Conservation (phyloP, 2,113 vertebrate genomes). For the Trinectes maculatus region DNA sequence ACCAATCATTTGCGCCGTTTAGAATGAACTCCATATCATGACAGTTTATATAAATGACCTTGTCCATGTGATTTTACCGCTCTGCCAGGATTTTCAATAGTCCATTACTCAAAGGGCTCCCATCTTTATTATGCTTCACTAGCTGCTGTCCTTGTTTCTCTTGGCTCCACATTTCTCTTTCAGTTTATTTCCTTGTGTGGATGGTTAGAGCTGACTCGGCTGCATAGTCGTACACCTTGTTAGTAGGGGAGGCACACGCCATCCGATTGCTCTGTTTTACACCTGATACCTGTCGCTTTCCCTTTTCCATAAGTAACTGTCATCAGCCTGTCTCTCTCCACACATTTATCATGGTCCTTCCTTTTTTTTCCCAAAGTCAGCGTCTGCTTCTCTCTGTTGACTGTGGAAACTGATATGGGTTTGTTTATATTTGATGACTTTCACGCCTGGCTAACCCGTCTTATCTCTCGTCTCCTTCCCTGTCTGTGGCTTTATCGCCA, state of each 20-base stretch:
- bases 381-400: not conserved
- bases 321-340: not conserved
- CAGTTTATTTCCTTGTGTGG: not conserved
- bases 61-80: not conserved
- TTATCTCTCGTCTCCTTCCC: slow-evolving; percentile 11
- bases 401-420: not conserved
- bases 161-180: not conserved
- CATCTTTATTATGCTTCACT: not conserved
- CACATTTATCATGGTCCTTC: not conserved
- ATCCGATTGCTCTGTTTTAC: not conserved
- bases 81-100: not conserved
- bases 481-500: slow-evolving; percentile 8
- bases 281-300: not conserved
- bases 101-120: not conserved
- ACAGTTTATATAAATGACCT: not conserved
- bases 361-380: not conserved
- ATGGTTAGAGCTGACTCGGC: too few species aligned
- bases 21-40: not conserved
- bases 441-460: slow-evolving; percentile 28
- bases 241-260: too few species aligned
- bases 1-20: not conserved
- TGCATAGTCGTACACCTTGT: too few species aligned
- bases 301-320: not conserved
- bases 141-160: not conserved
- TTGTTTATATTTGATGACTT: slow-evolving; percentile 52